Evolutionary conservation across 2,797 vertebrate genomes (phyloP), one percentile per base, ranked within the genome.

Genomic region (Buphagus erythrorhynchus): DNA sequence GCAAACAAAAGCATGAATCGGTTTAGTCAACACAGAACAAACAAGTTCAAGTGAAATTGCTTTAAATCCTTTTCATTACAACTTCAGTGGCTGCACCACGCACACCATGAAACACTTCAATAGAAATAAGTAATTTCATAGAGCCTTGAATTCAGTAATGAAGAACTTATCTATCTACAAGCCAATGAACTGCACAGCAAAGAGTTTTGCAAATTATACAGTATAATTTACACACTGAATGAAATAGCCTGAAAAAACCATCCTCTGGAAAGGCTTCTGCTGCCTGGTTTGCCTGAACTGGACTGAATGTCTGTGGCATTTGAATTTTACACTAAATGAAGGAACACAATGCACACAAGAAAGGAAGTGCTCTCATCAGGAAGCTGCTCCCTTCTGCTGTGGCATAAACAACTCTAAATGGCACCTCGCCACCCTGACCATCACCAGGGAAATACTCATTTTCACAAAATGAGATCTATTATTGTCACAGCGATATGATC

Each of bases 161-260:
- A 91, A 79, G 80, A 83, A 84, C 72, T 95, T 95, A 93, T 93
- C 79, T 77, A 81, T 93, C 79, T 77, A 81, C 86, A 71, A 78
- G 80, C 69, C 91, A 86, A n/a, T 48, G 71, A 91, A 86, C 25
- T 36, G 71, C 81, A 76, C 28, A 76, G 76, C 25, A 79, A 85
- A 82, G 59, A 74, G 43, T 20, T 88, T 46, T 69, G 78, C 55
- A 78, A 74, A 91, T 75, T 42, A 43, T 25, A 51, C 52, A 72
- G 6, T n/a, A 20, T 67, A 80, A 94, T 94, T 93, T 82, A 76
- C 18, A 89, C 35, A 69, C 0, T 19, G 18, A 69, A 63, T 48
- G n/a, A 52, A 66, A 85, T 3, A 68, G 46, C 10, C 52, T 71
- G 59, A 52, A 68, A 33, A 71, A 43, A 59, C 5, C 0, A 26